Base-by-base conservation (phyloP, 2,888 invertebrate genomes). In the Exocentrus adspersus region DNA sequence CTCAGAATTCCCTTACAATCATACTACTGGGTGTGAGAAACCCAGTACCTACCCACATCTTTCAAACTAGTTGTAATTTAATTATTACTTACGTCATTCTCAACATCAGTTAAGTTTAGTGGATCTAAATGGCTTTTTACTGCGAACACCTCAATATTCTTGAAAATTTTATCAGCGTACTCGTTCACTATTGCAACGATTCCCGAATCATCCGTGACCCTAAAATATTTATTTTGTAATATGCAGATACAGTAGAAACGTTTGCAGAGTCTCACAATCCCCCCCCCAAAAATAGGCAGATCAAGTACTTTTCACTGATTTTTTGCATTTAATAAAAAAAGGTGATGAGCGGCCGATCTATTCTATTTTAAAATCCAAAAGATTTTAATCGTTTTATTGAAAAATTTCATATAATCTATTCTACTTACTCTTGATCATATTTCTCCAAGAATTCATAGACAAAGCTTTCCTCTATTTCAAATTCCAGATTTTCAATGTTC, bases 131-230 rank as follows among this genome's bases (percentile, higher is more conserved):
- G 9, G 10, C n/a, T 16, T 1, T 14, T 6, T 28, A 50, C 28
- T 16, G 86, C 81, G 60, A 84, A 80, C 0, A 83, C 82, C 17
- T 81, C 74, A 7, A 86, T 52, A 79, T 83, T 81, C 0, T 68
- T 61, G 56, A 86, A 81, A 0, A 85, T 82, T 19, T 78, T 77
- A 71, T 86, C 86, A 1, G 85, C 82, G 72, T 85, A 85, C 9
- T 62, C 64, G n/a, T 71, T 67, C 0, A 69, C n/a, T n/a, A 62
- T 7, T 9, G 69, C 69, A 45, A 45, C 61, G 12, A 65, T 62
- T n/a, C 51, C 65, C 19, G 46, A 50, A 17, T n/a, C 51, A 17
- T 30, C 16, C 2, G 46, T 64, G 14, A n/a, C 24, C 3, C 24
- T 24, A 24, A 24, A 24, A 24, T 24, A 24, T 5, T 24, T 24